Percentiles rank a stretch among this genome's conserved stretches.
These are phyloP conservation scores for Hyphantria cunea DNA, from an alignment of 1,140 invertebrate genomes.

Conservation along the genomic window DNA sequence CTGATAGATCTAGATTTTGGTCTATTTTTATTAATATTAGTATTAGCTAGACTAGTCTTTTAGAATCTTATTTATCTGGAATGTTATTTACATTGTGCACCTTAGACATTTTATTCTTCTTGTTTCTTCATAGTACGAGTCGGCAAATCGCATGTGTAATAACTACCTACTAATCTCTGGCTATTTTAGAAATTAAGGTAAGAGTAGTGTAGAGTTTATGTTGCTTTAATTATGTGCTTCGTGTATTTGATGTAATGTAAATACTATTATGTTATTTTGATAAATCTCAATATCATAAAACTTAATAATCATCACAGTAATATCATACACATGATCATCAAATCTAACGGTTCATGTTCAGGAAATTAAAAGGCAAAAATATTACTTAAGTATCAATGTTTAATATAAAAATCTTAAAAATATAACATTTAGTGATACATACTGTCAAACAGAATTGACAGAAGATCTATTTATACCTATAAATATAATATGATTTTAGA, in stretches of 20 bases:
- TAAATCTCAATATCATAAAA: not conserved
- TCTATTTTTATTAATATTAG: slow-evolving; percentile 61
- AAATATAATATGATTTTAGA: not conserved
- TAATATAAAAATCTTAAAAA: too few species aligned
- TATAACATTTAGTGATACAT: not conserved
- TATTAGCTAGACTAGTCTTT: slow-evolving; percentile 63
- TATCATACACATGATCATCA: slow-evolving; percentile 21
- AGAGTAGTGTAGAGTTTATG: slow-evolving; percentile 39
- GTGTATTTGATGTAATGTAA: slow-evolving; percentile 32
- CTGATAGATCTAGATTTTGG: slow-evolving; percentile 66
- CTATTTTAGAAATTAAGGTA: slow-evolving; percentile 42
- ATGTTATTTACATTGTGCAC: slow-evolving; percentile 73
- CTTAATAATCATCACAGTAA: slow-evolving; percentile 12
- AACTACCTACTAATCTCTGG: slow-evolving; percentile 26
- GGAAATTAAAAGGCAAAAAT: not conserved
- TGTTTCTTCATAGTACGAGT: slow-evolving; percentile 58
- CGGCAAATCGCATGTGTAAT: slow-evolving; percentile 55
- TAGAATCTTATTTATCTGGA: slow-evolving; percentile 56
- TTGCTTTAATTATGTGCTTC: slow-evolving; percentile 39
- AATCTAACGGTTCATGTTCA: slow-evolving; percentile 4
- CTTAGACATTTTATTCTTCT: slow-evolving; percentile 65
- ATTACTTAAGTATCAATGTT: not conserved
- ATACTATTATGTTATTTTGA: slow-evolving; percentile 25
- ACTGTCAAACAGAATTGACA: not conserved
- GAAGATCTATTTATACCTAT: not conserved